Conservation (phyloP, 2,888 invertebrate species). For the Pyrrhia umbra region DNA sequence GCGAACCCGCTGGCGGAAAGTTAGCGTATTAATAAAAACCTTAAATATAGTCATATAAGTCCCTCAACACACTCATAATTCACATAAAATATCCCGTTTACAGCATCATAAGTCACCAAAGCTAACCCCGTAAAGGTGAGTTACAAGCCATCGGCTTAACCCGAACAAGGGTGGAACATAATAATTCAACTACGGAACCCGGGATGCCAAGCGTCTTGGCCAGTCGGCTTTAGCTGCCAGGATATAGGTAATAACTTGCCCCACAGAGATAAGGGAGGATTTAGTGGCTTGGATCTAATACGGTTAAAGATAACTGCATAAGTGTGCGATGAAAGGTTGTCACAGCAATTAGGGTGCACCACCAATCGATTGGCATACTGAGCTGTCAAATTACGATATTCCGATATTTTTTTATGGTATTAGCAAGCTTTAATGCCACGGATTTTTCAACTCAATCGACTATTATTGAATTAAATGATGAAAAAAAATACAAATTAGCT, state of each 20-base stretch:
- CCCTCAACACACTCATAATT: not conserved
- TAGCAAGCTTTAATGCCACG: no score
- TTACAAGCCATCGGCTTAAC: slow-evolving; percentile 19
- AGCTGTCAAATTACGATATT: no score
- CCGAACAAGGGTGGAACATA: slow-evolving; percentile 13
- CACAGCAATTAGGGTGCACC: not conserved
- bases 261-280: slow-evolving; percentile 27
- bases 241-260: slow-evolving; percentile 46
- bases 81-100: slow-evolving; percentile 32
- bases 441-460: no score
- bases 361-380: no score
- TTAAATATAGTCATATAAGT: not conserved
- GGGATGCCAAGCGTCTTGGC: slow-evolving; percentile 21
- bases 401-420: no score
- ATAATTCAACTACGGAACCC: slow-evolving; percentile 48
- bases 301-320: slow-evolving; percentile 7
- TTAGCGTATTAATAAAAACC: no score
- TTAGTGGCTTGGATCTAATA: slow-evolving; percentile 35
- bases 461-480: no score
- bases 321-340: slow-evolving; percentile 4
- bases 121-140: slow-evolving; percentile 8
- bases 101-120: slow-evolving; percentile 12
- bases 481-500: no score
- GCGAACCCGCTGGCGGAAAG: no score
- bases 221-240: slow-evolving; percentile 25